Percentiles rank a stretch among this genome's conserved stretches.
These are phyloP conservation scores for Zelostemma sp. DNA, from an alignment of 1,140 invertebrate genomes.

Conservation along the genomic window DNA sequence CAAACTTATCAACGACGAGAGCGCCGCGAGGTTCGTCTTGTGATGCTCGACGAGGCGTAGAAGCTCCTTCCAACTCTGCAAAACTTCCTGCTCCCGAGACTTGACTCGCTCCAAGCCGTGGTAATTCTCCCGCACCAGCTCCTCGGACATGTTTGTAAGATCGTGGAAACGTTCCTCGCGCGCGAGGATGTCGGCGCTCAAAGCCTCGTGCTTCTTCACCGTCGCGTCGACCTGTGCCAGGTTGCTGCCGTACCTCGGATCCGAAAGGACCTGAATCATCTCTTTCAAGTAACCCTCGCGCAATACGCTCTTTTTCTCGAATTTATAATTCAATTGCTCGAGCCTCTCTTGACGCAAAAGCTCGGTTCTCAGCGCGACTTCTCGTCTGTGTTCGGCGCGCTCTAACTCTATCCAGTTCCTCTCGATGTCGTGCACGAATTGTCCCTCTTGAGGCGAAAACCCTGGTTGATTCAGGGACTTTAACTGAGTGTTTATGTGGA, in stretches of 20 bases:
- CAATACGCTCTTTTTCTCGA: constrained; percentile 93
- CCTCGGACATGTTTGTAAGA: constrained; percentile 90
- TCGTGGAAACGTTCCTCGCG: constrained; percentile 95
- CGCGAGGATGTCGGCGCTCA: constrained; percentile 96
- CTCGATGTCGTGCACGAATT: constrained; percentile 92
- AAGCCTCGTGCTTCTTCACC: constrained; percentile 98
- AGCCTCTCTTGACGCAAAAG: constrained; percentile 92
- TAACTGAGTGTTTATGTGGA: constrained; percentile 96
- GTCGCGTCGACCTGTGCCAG: constrained; percentile 95
- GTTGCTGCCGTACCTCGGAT: constrained; percentile 92
- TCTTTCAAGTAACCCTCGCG: constrained; percentile 96
- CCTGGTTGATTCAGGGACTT: constrained; percentile 92
- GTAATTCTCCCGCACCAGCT: constrained; percentile 92
- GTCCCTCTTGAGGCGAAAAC: constrained; percentile 92
- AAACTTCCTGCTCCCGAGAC: constrained; percentile 86
- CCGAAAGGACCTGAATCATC: constrained; percentile 96
- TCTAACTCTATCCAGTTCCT: constrained; percentile 93
- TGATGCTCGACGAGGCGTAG: constrained; percentile 89
- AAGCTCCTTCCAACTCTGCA: constrained; percentile 89
- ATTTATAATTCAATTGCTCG: constrained; percentile 96
- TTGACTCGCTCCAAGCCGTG: constrained; percentile 88
- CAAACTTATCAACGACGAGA: constrained; percentile 85
- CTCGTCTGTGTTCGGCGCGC: constrained; percentile 93
- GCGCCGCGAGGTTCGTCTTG: constrained; percentile 81
- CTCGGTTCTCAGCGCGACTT: constrained; percentile 93